A percentile compares a stretch with the other conserved stretches of the same genome.
phyloP scores from a whole-genome alignment of 2,113 vertebrate species.

The Miniopterus natalensis region DNA sequence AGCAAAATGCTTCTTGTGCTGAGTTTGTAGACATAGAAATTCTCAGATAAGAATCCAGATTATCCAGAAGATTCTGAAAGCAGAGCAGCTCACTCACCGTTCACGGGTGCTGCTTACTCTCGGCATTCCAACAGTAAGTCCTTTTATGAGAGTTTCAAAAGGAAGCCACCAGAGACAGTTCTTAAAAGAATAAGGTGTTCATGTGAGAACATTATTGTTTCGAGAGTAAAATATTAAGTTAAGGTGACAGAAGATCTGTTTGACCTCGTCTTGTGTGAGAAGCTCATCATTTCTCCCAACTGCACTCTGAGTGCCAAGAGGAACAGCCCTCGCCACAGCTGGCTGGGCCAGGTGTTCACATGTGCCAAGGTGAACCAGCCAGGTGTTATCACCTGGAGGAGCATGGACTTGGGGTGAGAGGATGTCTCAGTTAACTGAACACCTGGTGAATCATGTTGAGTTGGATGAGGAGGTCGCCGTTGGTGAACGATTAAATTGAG shows the following conservation, averaged over 20 bases:
- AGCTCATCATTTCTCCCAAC: background rate
- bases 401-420: background rate
- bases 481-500: background rate
- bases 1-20: conserved; percentile 48
- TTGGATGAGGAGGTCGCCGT: background rate
- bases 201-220: background rate
- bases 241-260: background rate
- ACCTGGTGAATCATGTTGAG: background rate
- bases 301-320: background rate
- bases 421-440: background rate
- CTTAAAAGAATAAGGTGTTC: background rate
- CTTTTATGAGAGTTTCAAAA: conserved; percentile 14
- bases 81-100: background rate
- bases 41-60: background rate
- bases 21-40: conserved; percentile 14
- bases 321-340: background rate
- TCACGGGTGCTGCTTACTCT: background rate
- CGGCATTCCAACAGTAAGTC: background rate
- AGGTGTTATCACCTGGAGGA: background rate
- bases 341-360: background rate
- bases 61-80: conserved; percentile 44
- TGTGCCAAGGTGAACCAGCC: background rate
- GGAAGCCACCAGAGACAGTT: conserved; percentile 8
- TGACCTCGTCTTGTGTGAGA: background rate
- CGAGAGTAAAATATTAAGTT: conserved; percentile 26